phyloP scores from a whole-genome alignment of 1,140 invertebrate species.

The Pachypsylla venusta region DNA sequence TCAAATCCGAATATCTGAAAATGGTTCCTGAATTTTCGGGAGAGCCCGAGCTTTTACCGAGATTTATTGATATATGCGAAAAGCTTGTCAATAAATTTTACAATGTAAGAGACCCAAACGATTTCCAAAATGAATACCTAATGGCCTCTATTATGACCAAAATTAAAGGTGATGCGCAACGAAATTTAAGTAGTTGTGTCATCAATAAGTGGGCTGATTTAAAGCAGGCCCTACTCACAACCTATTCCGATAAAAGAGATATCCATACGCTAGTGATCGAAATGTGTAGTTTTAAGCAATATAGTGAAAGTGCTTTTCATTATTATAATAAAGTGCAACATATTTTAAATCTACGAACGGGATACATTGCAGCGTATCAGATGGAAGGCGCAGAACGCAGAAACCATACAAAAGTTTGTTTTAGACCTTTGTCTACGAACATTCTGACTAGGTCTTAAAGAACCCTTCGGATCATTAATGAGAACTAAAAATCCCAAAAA shows the following conservation, averaged over 20 bases:
- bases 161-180: not conserved
- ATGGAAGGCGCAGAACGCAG: not conserved
- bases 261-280: not conserved
- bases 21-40: slow-evolving; percentile 7
- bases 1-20: slow-evolving; percentile 3
- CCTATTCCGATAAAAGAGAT: not conserved
- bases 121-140: slow-evolving; percentile 10
- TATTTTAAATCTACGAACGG: not conserved
- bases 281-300: slow-evolving; percentile 6
- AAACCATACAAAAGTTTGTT: not conserved
- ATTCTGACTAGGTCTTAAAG: not conserved
- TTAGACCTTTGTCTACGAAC: not conserved
- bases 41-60: not conserved
- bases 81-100: slow-evolving; percentile 8
- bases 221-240: not conserved
- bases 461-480: slow-evolving; percentile 10
- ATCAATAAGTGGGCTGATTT: not conserved
- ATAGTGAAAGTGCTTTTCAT: not conserved
- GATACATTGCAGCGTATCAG: not conserved
- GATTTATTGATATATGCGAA: slow-evolving; percentile 9
- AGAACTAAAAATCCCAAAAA: slow-evolving; percentile 2
- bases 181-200: not conserved
- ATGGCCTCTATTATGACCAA: not conserved
- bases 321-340: not conserved
- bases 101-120: not conserved